Percentiles rank a stretch among this genome's conserved stretches.
Evolutionary conservation across 2,888 invertebrate species (phyloP).

Genomic region (Lymantria dispar): DNA sequence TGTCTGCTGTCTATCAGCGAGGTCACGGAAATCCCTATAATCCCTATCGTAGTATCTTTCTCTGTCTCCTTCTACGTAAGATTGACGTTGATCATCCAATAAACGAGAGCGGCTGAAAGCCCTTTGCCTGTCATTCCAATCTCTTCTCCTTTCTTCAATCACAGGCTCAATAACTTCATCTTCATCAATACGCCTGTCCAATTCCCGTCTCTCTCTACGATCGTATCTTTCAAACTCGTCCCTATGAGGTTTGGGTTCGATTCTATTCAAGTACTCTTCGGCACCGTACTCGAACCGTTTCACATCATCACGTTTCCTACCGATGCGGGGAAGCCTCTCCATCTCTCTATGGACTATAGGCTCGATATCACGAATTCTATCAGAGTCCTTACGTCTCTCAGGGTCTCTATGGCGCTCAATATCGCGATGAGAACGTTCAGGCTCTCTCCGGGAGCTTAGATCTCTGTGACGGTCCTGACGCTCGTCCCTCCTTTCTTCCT

Average conservation of each 20-base stretch:
- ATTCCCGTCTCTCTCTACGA: slow-evolving; percentile 62
- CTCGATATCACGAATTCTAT: slow-evolving; percentile 56
- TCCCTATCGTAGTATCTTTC: slow-evolving; percentile 72
- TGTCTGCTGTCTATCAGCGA: slow-evolving; percentile 67
- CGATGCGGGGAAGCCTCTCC: slow-evolving; percentile 71
- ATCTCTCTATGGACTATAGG: slow-evolving; percentile 61
- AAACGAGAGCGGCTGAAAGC: slow-evolving; percentile 75
- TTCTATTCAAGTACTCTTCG: slow-evolving; percentile 69
- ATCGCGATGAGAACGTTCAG: slow-evolving; percentile 70
- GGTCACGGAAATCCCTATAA: slow-evolving; percentile 68
- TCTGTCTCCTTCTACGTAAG: slow-evolving; percentile 67
- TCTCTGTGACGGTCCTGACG: slow-evolving; percentile 72
- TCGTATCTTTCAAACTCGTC: slow-evolving; percentile 67
- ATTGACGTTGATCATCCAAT: slow-evolving; percentile 71
- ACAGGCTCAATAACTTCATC: slow-evolving; percentile 75
- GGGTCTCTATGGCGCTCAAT: slow-evolving; percentile 61
- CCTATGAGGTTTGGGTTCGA: slow-evolving; percentile 62
- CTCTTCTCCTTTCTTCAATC: slow-evolving; percentile 66
- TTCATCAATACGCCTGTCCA: slow-evolving; percentile 72
- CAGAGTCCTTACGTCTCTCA: slow-evolving; percentile 62
- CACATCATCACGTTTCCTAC: slow-evolving; percentile 67
- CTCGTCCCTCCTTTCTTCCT: slow-evolving; percentile 78
- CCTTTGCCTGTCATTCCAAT: slow-evolving; percentile 71
- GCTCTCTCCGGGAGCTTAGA: slow-evolving; percentile 68
- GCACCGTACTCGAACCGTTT: slow-evolving; percentile 73